These are phyloP conservation scores for Creontiades dilutus DNA, from an alignment of 2,888 invertebrate species.

Conservation along the genomic window DNA sequence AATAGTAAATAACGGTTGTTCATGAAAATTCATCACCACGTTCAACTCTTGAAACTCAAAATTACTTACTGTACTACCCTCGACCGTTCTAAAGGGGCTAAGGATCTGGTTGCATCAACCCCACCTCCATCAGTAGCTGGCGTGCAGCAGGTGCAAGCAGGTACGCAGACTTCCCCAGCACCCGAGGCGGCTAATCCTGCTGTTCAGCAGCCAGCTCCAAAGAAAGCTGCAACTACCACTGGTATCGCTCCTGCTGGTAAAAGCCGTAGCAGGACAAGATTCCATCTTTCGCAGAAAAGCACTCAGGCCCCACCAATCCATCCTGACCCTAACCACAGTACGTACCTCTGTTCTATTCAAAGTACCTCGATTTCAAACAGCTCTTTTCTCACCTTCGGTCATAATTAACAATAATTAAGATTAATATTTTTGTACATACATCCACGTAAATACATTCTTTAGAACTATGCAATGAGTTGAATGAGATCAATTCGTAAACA, in stretches of 20 bases:
- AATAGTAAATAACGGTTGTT: neutral
- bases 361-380: neutral
- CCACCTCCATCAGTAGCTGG: conserved; percentile 38
- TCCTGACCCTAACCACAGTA: conserved; percentile 73
- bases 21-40: neutral
- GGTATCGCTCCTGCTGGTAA: conserved; percentile 76
- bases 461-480: too few species aligned
- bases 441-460: too few species aligned
- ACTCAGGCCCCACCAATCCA: conserved; percentile 75
- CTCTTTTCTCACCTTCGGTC: neutral
- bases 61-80: conserved; percentile 31
- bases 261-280: conserved; percentile 78
- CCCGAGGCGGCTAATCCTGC: conserved; percentile 76
- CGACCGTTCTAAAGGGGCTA: conserved; percentile 71
- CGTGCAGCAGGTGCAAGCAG: conserved; percentile 74
- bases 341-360: conserved; percentile 41
- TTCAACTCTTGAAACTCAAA: neutral
- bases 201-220: conserved; percentile 75
- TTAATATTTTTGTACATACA: too few species aligned
- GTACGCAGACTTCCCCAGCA: conserved; percentile 76
- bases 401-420: too few species aligned
- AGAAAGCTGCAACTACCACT: conserved; percentile 73
- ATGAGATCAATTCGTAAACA: too few species aligned
- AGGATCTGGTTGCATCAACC: conserved; percentile 56
- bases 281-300: conserved; percentile 77